These are phyloP conservation scores for Hapalemur alaotrensis DNA, from an alignment of 2,797 vertebrate species.

Conservation along the genomic window DNA sequence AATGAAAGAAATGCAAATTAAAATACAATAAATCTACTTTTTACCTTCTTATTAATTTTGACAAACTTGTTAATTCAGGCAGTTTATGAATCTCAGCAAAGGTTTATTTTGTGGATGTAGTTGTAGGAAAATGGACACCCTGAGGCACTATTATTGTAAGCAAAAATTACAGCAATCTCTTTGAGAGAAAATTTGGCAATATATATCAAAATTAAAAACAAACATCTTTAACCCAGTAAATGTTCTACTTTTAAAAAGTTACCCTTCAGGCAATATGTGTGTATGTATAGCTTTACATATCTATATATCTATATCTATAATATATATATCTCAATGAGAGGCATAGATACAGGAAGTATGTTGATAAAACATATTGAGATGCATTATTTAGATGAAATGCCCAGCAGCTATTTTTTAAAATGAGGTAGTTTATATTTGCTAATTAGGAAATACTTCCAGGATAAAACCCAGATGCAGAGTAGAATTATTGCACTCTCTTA, in stretches of 20 bases:
- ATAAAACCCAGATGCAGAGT: not conserved
- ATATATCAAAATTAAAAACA: slow-evolving; percentile 3
- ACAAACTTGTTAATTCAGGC: not conserved
- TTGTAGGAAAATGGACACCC: not conserved
- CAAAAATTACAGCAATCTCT: not conserved
- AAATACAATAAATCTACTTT: not conserved
- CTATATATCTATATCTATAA: not conserved
- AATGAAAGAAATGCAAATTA: not conserved
- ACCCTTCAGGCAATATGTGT: not conserved
- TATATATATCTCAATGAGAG: not conserved
- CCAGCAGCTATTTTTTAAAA: not conserved
- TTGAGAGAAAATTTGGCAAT: not conserved
- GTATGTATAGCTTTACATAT: not conserved
- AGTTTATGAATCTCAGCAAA: not conserved
- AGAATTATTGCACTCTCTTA: not conserved
- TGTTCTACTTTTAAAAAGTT: not conserved
- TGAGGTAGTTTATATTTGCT: not conserved
- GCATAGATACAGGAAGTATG: not conserved
- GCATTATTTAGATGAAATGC: not conserved
- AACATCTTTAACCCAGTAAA: not conserved
- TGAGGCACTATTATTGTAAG: not conserved
- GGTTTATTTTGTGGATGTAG: not conserved
- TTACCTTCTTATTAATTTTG: not conserved
- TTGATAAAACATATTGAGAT: not conserved
- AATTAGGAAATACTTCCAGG: not conserved